These are phyloP conservation scores for Gulo gulo DNA, from an alignment of 2,113 vertebrate genomes.

Conservation along the genomic window DNA sequence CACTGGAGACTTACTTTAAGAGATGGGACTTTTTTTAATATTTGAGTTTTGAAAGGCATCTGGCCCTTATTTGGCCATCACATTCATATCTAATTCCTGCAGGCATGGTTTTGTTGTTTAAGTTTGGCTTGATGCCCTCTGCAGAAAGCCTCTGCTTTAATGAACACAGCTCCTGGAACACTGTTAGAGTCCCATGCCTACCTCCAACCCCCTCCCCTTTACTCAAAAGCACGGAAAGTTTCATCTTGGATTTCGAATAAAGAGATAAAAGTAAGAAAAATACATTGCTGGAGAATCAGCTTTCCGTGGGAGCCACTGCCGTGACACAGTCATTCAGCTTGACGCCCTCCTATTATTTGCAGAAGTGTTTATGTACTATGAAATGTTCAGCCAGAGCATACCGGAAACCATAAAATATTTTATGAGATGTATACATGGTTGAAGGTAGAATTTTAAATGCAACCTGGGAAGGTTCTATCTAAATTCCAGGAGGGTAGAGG, in stretches of 20 bases:
- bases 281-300: slow-evolving; percentile 41
- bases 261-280: slow-evolving; percentile 71
- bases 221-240: slow-evolving; percentile 57
- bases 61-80: slow-evolving; percentile 85
- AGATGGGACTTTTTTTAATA: slow-evolving; percentile 76
- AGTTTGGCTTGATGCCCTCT: slow-evolving; percentile 77
- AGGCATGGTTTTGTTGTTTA: slow-evolving; percentile 78
- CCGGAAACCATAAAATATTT: slow-evolving; percentile 83
- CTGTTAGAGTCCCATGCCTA: not conserved
- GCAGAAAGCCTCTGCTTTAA: slow-evolving; percentile 78
- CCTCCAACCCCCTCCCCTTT: not conserved
- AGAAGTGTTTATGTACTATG: slow-evolving; percentile 84
- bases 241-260: slow-evolving; percentile 52
- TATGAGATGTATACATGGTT: slow-evolving; percentile 73
- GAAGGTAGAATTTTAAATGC: slow-evolving; percentile 77
- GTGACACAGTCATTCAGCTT: slow-evolving; percentile 69
- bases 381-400: slow-evolving; percentile 77
- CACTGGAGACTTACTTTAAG: slow-evolving; percentile 68
- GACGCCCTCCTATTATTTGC: slow-evolving; percentile 79
- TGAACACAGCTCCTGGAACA: slow-evolving; percentile 61
- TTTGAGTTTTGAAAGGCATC: slow-evolving; percentile 76
- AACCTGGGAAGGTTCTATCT: slow-evolving; percentile 75
- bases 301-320: slow-evolving; percentile 54
- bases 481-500: slow-evolving; percentile 62
- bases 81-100: slow-evolving; percentile 79